A percentile compares a stretch with the other conserved stretches of the same genome.
phyloP scores from a whole-genome alignment of 2,888 invertebrate genomes.

The Germaria angustata region DNA sequence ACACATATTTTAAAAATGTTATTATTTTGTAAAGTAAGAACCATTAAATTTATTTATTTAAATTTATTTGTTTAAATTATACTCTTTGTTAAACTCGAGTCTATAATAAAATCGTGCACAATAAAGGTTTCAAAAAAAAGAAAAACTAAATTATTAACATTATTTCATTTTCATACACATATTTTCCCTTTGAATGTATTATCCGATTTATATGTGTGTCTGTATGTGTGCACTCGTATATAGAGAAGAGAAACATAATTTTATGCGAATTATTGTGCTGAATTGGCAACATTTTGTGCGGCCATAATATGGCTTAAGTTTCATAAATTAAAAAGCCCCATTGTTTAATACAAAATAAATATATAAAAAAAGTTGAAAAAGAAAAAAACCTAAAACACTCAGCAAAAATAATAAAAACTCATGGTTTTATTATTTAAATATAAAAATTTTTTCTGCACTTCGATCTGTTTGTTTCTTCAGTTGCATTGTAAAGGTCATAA shows the following conservation, averaged over 20 bases:
- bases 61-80: slow-evolving; percentile 24
- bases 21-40: slow-evolving; percentile 16
- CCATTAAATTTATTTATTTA: slow-evolving; percentile 37
- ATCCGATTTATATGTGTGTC: background rate
- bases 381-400: slow-evolving; percentile 6
- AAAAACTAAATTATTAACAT: slow-evolving; percentile 14
- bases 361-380: background rate
- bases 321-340: slow-evolving; percentile 47
- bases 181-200: background rate
- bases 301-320: slow-evolving; percentile 46
- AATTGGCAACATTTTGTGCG: slow-evolving; percentile 40
- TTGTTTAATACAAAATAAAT: slow-evolving; percentile 28
- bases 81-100: background rate
- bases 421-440: slow-evolving; percentile 28
- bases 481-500: slow-evolving; percentile 31
- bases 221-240: too few relatives aligned
- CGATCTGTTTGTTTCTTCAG: background rate
- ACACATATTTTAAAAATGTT: background rate
- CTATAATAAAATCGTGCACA: slow-evolving; percentile 22
- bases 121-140: background rate
- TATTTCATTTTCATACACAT: slow-evolving; percentile 11
- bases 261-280: slow-evolving; percentile 35
- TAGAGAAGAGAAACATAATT: background rate
- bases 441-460: background rate
- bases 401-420: slow-evolving; percentile 5